A percentile compares a stretch with the other conserved stretches of the same genome.
Evolutionary conservation across 2,113 vertebrate genomes (phyloP).

Genomic region (Scomber colias): DNA sequence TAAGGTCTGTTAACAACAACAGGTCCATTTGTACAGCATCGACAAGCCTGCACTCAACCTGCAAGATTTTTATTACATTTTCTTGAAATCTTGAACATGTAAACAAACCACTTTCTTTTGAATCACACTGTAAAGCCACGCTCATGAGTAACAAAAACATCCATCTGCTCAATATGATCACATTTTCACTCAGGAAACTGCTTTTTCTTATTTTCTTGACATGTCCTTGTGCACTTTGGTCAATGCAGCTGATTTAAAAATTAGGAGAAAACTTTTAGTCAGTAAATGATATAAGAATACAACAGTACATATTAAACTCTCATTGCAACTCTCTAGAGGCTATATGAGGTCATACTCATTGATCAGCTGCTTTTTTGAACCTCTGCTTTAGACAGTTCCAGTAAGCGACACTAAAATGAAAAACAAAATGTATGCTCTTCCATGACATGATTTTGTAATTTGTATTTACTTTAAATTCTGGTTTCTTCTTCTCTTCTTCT

Average conservation of each 20-base stretch:
- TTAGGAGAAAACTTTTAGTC: too few relatives aligned
- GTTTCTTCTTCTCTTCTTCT: neutral
- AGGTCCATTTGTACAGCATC: conserved; percentile 27
- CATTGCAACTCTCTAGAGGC: neutral
- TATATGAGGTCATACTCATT: neutral
- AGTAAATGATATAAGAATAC: too few relatives aligned
- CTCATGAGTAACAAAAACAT: neutral
- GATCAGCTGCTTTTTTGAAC: neutral
- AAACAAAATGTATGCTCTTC: neutral
- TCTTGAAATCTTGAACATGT: conserved; percentile 1
- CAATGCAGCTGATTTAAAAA: too few relatives aligned
- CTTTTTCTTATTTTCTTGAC: neutral
- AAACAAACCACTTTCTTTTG: conserved; percentile 14
- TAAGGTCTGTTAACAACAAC: conserved; percentile 40
- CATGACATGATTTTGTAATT: neutral
- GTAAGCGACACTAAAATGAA: neutral
- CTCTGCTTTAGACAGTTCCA: neutral
- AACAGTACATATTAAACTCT: neutral
- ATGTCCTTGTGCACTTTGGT: neutral
- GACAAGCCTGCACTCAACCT: conserved; percentile 15
- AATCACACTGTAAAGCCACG: neutral
- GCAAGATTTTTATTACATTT: neutral
- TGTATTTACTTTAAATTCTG: neutral
- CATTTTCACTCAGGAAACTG: neutral
- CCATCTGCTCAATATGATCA: conserved; percentile 4